These are phyloP conservation scores for Chromobotia macracanthus DNA, from an alignment of 2,797 vertebrate genomes.

Conservation along the genomic window DNA sequence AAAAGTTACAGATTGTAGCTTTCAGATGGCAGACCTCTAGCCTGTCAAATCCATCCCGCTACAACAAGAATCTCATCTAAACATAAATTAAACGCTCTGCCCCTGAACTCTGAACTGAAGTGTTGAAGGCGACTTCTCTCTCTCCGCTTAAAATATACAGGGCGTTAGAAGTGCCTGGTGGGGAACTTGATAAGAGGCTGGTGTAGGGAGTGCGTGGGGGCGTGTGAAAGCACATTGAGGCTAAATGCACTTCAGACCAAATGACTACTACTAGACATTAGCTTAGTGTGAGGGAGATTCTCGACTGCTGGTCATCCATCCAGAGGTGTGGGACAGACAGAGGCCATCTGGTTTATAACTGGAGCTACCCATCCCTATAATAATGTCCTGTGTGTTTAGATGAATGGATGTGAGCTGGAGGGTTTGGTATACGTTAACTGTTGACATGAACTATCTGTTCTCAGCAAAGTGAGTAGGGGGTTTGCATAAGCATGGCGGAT, in stretches of 20 bases:
- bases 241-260: slow-evolving; percentile 45
- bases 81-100: slow-evolving; percentile 57
- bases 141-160: slow-evolving; percentile 53
- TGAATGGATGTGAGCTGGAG: slow-evolving; percentile 28
- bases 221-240: slow-evolving; percentile 46
- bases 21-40: slow-evolving; percentile 6
- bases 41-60: slow-evolving; percentile 49
- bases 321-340: slow-evolving; percentile 60
- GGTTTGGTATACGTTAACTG: slow-evolving; percentile 27
- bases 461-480: neutral
- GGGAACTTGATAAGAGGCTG: slow-evolving; percentile 54
- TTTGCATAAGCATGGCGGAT: neutral
- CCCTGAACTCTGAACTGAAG: slow-evolving; percentile 58
- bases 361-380: slow-evolving; percentile 23
- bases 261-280: slow-evolving; percentile 51
- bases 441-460: slow-evolving; percentile 44
- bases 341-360: slow-evolving; percentile 61
- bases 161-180: slow-evolving; percentile 49
- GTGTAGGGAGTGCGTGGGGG: slow-evolving; percentile 44
- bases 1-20: no score
- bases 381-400: slow-evolving; percentile 52
- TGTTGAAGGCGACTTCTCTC: slow-evolving; percentile 45
- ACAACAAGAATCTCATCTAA: slow-evolving; percentile 51
- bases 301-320: slow-evolving; percentile 40
- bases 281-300: slow-evolving; percentile 48